Base-by-base conservation (phyloP, 2,113 vertebrate species). In the Salvelinus fontinalis region DNA sequence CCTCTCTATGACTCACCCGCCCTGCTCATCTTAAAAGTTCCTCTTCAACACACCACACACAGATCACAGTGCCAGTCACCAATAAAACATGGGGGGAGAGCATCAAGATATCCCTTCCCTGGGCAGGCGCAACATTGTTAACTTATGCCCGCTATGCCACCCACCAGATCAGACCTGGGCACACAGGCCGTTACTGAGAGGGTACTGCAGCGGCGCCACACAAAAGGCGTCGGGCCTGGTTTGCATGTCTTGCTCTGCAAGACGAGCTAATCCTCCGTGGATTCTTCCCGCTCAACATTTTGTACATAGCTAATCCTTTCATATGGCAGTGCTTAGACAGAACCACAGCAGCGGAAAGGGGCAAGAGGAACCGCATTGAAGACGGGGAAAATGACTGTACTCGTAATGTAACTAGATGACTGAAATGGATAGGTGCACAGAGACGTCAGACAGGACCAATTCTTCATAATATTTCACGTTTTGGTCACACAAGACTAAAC, bases 301-400 rank as follows among this genome's bases (percentile, higher is more conserved):
- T 81, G 79, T 82, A 78, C 65, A 74, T 34, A 64, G 57, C 70
- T 89, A 84, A 89, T 89, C 81, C 81, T 44, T 27, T 83, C 82
- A 60, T 79, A 78, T 79, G 79, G 71, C 59, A 22, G 2, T 1
- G 70, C 68, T 79, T 59, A 49, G 65, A 74, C 34, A 73, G 79
- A 69, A 60, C 51, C 73, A 27, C 0, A 7, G 69, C 74, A 7
- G 2, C 29, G 64, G 66, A 75, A 73, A 49, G 54, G n/a, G 68
- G 71, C 66, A 71, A 34, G 9, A 22, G 72, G 22, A 27, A 68
- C 18, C 44, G 3, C n/a, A 20, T 4, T n/a, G 26, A 29, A 29
- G 29, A 31, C 5, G 12, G 20, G 20, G 18, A 22, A 31, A 65
- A 44, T 11, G 39, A 44, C 66, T 20, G 27, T 5, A 18, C 12